A percentile compares a stretch with the other conserved stretches of the same genome.
Conservation (phyloP, 1,140 invertebrate genomes). For the Ostrea denselamellosa region DNA sequence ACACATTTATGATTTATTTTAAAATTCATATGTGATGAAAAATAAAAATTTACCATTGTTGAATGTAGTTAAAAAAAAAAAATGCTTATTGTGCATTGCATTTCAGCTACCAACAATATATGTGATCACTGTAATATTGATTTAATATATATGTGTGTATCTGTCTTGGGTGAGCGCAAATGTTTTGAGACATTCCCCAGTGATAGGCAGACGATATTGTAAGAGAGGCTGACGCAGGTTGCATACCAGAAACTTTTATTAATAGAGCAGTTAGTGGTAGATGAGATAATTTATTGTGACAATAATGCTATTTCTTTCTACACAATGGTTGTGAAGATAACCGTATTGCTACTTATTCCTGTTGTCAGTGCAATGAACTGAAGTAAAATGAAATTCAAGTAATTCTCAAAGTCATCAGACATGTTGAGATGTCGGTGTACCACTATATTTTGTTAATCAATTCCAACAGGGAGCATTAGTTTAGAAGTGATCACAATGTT, state of each 20-base stretch:
- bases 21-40: too few species aligned
- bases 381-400: background rate
- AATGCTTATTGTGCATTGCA: too few species aligned
- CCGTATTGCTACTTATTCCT: background rate
- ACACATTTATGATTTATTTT: too few species aligned
- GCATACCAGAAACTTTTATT: conserved; percentile 35
- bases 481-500: too few species aligned
- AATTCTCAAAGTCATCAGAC: background rate
- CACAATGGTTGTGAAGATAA: background rate
- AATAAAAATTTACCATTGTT: too few species aligned
- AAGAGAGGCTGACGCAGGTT: background rate
- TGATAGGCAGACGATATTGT: background rate
- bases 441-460: background rate
- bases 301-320: background rate
- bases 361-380: background rate
- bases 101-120: too few species aligned
- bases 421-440: background rate
- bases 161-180: too few species aligned
- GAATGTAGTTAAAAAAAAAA: too few species aligned
- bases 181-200: background rate
- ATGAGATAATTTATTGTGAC: conserved; percentile 34
- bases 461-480: too few species aligned
- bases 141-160: too few species aligned
- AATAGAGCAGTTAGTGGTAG: background rate
- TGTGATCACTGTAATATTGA: too few species aligned